Evolutionary conservation across 2,888 invertebrate species (phyloP).

Genomic region (Drosophila cyrtoloma): DNA sequence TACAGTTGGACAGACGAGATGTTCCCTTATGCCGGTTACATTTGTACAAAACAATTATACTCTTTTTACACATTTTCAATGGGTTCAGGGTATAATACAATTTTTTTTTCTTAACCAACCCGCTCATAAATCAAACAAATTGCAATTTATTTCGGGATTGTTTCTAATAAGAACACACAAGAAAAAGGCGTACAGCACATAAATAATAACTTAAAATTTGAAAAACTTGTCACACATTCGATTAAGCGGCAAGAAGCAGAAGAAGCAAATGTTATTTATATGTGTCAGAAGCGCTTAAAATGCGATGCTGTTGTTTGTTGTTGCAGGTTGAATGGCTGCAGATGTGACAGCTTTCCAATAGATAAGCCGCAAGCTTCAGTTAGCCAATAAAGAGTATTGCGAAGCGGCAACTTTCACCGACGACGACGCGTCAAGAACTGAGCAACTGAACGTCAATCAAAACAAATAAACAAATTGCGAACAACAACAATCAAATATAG

Average conservation of each 20-base stretch:
- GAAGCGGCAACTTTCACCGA: conserved; percentile 47
- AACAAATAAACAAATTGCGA: conserved; percentile 49
- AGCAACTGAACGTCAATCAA: conserved; percentile 64
- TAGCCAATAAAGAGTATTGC: background rate
- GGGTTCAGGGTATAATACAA: background rate
- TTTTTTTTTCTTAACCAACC: background rate
- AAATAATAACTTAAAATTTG: background rate
- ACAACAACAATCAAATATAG: conserved; percentile 35
- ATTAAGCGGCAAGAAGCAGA: background rate
- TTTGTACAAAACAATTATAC: background rate
- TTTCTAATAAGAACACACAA: background rate
- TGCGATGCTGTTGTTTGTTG: background rate
- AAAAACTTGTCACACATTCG: conserved; percentile 5
- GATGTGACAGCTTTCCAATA: background rate
- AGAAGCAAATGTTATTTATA: background rate
- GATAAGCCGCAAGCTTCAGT: conserved; percentile 27
- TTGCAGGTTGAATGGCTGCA: background rate
- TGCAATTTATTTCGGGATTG: conserved; percentile 1
- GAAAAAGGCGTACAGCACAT: background rate
- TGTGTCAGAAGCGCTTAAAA: background rate
- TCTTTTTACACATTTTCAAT: background rate
- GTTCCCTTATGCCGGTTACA: background rate
- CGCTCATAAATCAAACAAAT: background rate
- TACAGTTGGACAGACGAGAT: background rate
- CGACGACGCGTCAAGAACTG: conserved; percentile 60